A percentile compares a stretch with the other conserved stretches of the same genome.
Conservation (phyloP, 2,888 invertebrate species). For the Trichopria drosophilae region DNA sequence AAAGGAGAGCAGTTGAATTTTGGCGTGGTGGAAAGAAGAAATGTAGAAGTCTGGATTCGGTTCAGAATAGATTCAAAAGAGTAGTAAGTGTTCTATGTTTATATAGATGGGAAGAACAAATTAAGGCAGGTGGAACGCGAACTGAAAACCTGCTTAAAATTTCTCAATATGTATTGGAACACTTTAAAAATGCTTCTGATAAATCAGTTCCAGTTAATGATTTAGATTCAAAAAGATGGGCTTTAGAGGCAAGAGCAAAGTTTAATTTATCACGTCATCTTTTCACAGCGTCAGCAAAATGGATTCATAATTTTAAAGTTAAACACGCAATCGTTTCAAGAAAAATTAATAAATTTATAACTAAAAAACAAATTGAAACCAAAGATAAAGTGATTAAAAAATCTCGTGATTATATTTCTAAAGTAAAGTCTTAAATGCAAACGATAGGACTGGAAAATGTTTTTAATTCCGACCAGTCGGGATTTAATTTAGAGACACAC, state of each 20-base stretch:
- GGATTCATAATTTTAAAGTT: conserved; percentile 28
- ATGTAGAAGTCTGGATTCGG: conserved; percentile 13
- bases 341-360: conserved; percentile 33
- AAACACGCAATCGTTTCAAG: conserved; percentile 28
- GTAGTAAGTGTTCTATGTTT: conserved; percentile 5
- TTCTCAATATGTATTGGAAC: conserved; percentile 10
- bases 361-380: conserved; percentile 16
- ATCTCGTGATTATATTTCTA: conserved; percentile 14
- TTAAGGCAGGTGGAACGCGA: conserved; percentile 8
- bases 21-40: conserved; percentile 12
- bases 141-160: conserved; percentile 10
- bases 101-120: conserved; percentile 18
- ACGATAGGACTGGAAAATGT: conserved; percentile 15
- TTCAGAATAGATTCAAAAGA: conserved; percentile 18
- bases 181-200: conserved; percentile 11
- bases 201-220: conserved; percentile 16
- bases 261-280: conserved; percentile 11
- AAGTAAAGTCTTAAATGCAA: conserved; percentile 14
- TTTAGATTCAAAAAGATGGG: conserved; percentile 18
- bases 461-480: conserved; percentile 24
- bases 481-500: conserved; percentile 26
- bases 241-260: conserved; percentile 18
- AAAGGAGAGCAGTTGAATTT: conserved; percentile 11
- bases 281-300: conserved; percentile 17
- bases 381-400: conserved; percentile 10